Evolutionary conservation across 2,113 vertebrate genomes (phyloP), one percentile per base, ranked within the genome.

Genomic region (Sphyrna mokarran): DNA sequence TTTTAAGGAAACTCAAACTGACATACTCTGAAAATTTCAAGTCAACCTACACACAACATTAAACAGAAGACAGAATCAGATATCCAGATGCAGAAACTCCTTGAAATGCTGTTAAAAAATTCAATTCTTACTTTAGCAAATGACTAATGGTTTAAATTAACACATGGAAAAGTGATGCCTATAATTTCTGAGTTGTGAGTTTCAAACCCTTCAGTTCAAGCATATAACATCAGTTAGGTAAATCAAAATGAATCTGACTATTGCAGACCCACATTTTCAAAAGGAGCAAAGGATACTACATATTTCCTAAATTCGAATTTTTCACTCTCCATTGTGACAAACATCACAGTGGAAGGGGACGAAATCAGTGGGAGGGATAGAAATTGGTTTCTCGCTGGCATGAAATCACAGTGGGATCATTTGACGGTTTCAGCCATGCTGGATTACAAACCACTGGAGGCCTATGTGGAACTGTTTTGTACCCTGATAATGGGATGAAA

Each of bases 1-100:
- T 54, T 94, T 95, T 95, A 95, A 72, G 69, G 69, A 54, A 72
- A 93, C 20, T 72, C 69, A 54, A 72, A 16, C 94, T 95, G 94
- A 95, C 94, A 70, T 48, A 95, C 91, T 95, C 94, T 95, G 40
- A 43, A 95, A 95, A 72, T 95, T 72, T 95, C 94, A 95, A 54
- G 72, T 95, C 68, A 70, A 95, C 94, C 43, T 11, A 95, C 40
- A 95, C 43, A 95, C 43, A 40, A 70, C 40, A 54, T 72, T 66
- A 95, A 72, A 95, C 20, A 26, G 40, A 68, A 72, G 66, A 93
- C 37, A 95, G 93, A 70, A 43, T 72, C 20, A 23, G 22, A 70
- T 72, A 43, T 10, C 69, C 40, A 29, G 93, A 72, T 23, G 43
- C 13, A 70, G 68, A 95, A 72, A 43, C 93, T n/a, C 37, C 29